phyloP scores from a whole-genome alignment of 2,888 invertebrate species.

The Thereva nobilitata region DNA sequence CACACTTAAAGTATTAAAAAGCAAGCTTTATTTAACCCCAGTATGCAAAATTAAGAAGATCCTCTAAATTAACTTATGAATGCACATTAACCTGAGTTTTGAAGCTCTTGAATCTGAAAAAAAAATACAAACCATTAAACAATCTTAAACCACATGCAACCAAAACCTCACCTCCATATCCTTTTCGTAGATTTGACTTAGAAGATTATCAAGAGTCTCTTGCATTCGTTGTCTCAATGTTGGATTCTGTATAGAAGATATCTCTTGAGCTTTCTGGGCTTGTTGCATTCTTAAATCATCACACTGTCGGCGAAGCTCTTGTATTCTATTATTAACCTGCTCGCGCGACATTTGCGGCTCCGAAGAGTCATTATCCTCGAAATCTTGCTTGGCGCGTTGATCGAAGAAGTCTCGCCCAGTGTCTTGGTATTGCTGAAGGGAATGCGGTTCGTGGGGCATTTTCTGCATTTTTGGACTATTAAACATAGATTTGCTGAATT shows the following conservation, averaged over 20 bases:
- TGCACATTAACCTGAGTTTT: constrained; percentile 17
- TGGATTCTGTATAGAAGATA: constrained; percentile 82
- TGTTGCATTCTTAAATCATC: constrained; percentile 74
- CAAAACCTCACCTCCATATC: constrained; percentile 65
- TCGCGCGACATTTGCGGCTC: constrained; percentile 57
- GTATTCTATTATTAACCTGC: constrained; percentile 67
- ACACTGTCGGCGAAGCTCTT: constrained; percentile 73
- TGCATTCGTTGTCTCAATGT: constrained; percentile 82
- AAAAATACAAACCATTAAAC: constrained; percentile 17
- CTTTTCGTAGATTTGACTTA: constrained; percentile 78
- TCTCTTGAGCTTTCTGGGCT: constrained; percentile 79
- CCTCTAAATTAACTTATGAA: too few species aligned
- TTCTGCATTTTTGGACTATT: constrained; percentile 46
- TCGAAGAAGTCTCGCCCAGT: constrained; percentile 48
- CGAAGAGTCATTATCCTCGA: constrained; percentile 51
- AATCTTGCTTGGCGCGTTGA: constrained; percentile 50
- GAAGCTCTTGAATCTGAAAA: constrained; percentile 42
- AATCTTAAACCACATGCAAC: background rate
- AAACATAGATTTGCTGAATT: constrained; percentile 56
- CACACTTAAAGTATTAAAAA: too few species aligned
- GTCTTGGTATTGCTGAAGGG: constrained; percentile 11
- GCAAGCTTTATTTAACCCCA: too few species aligned
- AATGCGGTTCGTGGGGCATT: background rate
- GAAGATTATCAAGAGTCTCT: constrained; percentile 76
- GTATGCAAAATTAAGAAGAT: too few species aligned